Evolutionary conservation across 2,797 vertebrate species (phyloP).

Genomic region (Sebastes variabilis): DNA sequence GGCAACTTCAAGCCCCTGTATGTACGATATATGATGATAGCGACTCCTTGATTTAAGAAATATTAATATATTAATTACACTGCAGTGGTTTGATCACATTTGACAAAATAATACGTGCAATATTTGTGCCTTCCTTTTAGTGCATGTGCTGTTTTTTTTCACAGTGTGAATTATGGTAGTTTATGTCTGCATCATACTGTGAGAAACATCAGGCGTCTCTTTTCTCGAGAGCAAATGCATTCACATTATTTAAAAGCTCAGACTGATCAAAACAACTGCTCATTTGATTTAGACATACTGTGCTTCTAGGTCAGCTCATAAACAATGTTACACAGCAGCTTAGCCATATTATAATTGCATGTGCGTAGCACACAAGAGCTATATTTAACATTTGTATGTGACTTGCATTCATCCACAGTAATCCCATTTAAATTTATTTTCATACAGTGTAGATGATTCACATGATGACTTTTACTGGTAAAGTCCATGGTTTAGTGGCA

Average conservation of each 20-base stretch:
- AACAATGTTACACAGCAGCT: background rate
- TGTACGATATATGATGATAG: background rate
- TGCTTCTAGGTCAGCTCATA: conserved; percentile 1
- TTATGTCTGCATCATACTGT: background rate
- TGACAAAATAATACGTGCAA: background rate
- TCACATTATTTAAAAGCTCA: conserved; percentile 11
- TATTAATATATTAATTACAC: background rate
- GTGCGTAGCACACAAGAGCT: background rate
- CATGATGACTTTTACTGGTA: background rate
- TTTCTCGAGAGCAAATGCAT: background rate
- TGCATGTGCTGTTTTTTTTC: background rate
- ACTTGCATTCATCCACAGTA: background rate
- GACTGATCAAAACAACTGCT: background rate
- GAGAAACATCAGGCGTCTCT: background rate
- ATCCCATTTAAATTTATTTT: conserved; percentile 7
- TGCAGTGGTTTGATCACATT: accelerated
- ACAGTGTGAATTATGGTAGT: background rate
- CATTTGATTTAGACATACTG: background rate
- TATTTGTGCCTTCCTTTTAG: background rate
- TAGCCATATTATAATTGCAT: background rate
- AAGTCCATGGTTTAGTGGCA: no score
- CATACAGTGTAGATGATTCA: background rate
- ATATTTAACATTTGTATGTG: conserved; percentile 12
- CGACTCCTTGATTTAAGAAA: background rate
- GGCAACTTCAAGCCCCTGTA: background rate